Evolutionary conservation across 1,140 invertebrate species (phyloP), one percentile per base, ranked within the genome.

Genomic region (Augochlora pura): DNA sequence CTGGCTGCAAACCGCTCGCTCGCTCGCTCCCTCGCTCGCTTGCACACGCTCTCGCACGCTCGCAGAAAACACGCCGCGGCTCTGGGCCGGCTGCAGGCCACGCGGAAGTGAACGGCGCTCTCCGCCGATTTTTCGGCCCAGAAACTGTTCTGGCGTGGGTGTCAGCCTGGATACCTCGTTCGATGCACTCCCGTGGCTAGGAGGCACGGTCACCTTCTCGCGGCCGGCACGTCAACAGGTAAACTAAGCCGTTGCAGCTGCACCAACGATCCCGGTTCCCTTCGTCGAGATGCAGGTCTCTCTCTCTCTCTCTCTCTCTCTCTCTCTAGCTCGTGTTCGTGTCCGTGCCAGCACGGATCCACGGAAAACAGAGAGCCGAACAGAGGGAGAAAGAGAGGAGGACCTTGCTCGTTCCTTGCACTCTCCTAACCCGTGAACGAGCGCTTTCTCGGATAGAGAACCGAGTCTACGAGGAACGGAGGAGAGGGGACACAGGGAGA

Each of bases 101-200:
- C 87, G 81, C 88, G 89, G 89, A 90, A 90, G 89, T 89, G 88
- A 90, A 89, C 82, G 89, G 86, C 70, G 81, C 81, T 84, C 86
- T 87, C 83, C 70, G 74, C 46, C 64, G 57, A 88, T 90, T 90
- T 89, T 90, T 90, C 89, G 88, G 87, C 88, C 89, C 89, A 90
- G 89, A 89, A 90, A 89, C 83, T 67, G 71, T 77, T 75, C 79
- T 18, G 68, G 87, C 86, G 88, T 88, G 84, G 88, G 88, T 87
- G 88, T 88, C 87, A 85, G 84, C 87, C 85, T 89, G 88, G 88
- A 89, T 88, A 89, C 86, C 85, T 89, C 83, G 80, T 88, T 89
- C 87, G 79, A 87, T 85, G 82, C 84, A 80, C 81, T 80, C 81
- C 59, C 59, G 39, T 7, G 39, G 59, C 68, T 64, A 69, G 62